Base-by-base conservation (phyloP, 2,888 invertebrate species). In the Drosophila ezoana region DNA sequence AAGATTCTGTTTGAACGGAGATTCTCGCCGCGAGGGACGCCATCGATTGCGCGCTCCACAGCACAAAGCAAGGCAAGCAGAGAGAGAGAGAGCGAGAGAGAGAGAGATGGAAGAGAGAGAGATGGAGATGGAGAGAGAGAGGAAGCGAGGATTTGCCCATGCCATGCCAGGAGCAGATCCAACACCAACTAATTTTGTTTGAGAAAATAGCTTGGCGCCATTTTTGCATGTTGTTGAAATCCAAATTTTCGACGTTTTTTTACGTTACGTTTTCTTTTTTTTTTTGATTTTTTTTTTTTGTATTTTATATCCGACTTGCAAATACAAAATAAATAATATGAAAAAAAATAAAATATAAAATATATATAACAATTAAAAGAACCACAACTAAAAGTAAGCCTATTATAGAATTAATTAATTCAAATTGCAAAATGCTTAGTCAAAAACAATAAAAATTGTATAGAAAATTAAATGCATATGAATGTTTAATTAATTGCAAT, bases 401-500 rank as follows among this genome's bases (percentile, higher is more conserved):
- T 88, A 83, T 84, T 84, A 87, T 87, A 85, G 87, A 87, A 73
- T 87, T 89, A 84, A 84, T 84, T 88, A 84, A 84, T 77, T 79
- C 81, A 87, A 85, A 77, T 79, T 78, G 83, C 79, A 82, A 73
- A 80, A 82, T 88, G 81, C 88, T 88, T 83, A 83, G 83, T 83
- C 83, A 88, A 83, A 83, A 78, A 76, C 75, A 69, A 76, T 74
- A 74, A 76, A 86, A 80, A 78, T 83, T 83, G 83, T 83, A 88
- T 83, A 83, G 83, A 86, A 86, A 83, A 83, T 83, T 88, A 77
- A 77, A 70, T 78, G 76, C 80, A 73, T 73, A 81, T 66, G 54
- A 87, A 82, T 82, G 68, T 87, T 87, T 81, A 81, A 87, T 81
- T 87, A 87, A 79, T 87, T 76, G 79, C 72, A 66, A 67, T 85